Percentiles rank a stretch among this genome's conserved stretches.
Conservation (phyloP, 1,140 invertebrate genomes). For the Laupala kohalensis region DNA sequence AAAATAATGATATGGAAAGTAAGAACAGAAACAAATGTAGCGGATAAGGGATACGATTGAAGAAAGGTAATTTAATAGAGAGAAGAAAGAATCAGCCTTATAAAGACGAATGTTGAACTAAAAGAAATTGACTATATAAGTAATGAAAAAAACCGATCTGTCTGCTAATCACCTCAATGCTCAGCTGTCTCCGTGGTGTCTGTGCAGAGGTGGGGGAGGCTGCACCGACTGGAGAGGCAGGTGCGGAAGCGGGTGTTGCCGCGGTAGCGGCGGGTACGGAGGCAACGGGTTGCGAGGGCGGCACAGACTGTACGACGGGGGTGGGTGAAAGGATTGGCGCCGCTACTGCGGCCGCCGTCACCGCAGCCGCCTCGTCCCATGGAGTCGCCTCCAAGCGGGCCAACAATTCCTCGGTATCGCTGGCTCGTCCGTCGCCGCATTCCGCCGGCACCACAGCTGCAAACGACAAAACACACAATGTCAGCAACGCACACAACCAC, state of each 20-base stretch:
- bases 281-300: conserved; percentile 20
- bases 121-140: no score
- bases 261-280: conserved; percentile 23
- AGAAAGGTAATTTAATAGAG: no score
- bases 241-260: background rate
- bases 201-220: conserved; percentile 30
- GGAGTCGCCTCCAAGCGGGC: conserved; percentile 20
- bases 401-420: conserved; percentile 41
- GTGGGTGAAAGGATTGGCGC: background rate
- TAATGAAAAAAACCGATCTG: no score
- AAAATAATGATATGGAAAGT: no score
- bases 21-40: no score
- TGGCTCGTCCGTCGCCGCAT: conserved; percentile 36
- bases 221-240: conserved; percentile 8
- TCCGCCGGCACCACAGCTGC: conserved; percentile 30
- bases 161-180: conserved; percentile 16
- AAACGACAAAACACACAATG: conserved; percentile 22
- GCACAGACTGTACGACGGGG: conserved; percentile 25
- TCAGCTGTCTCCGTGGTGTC: conserved; percentile 19
- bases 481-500: no score
- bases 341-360: background rate
- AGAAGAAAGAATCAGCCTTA: no score
- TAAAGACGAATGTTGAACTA: no score
- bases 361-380: conserved; percentile 6
- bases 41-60: no score